phyloP scores from a whole-genome alignment of 2,113 vertebrate species.

The Leucopsar rothschildi region DNA sequence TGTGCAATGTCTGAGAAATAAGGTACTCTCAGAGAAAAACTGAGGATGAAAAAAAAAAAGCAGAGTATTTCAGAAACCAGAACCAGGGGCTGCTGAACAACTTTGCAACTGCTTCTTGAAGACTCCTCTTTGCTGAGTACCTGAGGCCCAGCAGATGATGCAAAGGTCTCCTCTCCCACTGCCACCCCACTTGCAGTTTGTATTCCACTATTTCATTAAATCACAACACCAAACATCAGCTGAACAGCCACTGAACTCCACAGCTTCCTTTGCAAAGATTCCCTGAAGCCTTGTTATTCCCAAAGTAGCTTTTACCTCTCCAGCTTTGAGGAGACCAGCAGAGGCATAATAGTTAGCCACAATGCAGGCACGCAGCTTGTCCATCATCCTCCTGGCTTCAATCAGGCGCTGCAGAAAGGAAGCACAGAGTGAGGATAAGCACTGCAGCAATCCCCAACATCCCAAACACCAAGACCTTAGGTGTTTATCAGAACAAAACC shows the following conservation, averaged over 20 bases:
- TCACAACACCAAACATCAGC: not conserved
- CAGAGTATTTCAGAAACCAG: not conserved
- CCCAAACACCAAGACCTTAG: not conserved
- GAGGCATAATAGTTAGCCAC: slow-evolving; percentile 97
- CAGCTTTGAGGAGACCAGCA: slow-evolving; percentile 85
- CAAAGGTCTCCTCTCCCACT: not conserved
- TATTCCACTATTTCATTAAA: not conserved
- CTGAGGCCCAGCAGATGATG: not conserved
- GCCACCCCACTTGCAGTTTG: not conserved
- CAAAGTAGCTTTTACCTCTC: slow-evolving; percentile 80
- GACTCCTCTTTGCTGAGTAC: accelerated
- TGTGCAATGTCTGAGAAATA: not conserved
- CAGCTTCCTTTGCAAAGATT: not conserved
- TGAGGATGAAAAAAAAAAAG: not conserved
- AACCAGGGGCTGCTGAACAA: not conserved
- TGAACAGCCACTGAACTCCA: not conserved
- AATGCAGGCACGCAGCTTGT: slow-evolving; percentile 96
- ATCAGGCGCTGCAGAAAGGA: slow-evolving; percentile 83
- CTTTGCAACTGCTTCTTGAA: not conserved
- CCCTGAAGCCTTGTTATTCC: not conserved
- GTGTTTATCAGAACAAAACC: not conserved
- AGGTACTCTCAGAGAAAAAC: not conserved
- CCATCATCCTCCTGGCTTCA: slow-evolving; percentile 98
- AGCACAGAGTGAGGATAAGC: not conserved
- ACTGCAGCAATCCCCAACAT: not conserved